Evolutionary conservation across 2,888 invertebrate species (phyloP).

Genomic region (Tenodera sinensis): DNA sequence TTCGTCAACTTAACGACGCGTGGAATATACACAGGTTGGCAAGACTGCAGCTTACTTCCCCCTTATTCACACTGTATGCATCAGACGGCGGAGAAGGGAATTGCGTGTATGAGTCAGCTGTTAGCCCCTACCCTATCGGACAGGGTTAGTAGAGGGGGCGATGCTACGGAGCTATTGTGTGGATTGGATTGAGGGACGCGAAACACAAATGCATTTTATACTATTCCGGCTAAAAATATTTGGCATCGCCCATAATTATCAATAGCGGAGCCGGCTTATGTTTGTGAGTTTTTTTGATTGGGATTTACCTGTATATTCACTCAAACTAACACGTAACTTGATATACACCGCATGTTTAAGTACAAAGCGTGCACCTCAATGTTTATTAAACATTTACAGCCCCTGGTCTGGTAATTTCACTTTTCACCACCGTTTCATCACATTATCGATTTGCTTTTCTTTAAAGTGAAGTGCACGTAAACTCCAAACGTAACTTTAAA

Average conservation of each 20-base stretch:
- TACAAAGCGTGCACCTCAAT: too few relatives aligned
- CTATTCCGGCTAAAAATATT: not conserved
- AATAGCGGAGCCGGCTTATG: too few relatives aligned
- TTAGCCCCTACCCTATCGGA: slow-evolving; percentile 24
- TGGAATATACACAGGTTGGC: not conserved
- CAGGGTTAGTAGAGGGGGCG: slow-evolving; percentile 17
- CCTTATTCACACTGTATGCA: slow-evolving; percentile 9
- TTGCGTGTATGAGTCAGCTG: slow-evolving; percentile 32
- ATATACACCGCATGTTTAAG: too few relatives aligned
- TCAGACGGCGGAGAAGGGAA: slow-evolving; percentile 5
- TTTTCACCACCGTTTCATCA: too few relatives aligned
- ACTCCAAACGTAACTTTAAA: too few relatives aligned
- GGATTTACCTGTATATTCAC: too few relatives aligned
- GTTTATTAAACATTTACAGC: too few relatives aligned
- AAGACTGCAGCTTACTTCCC: not conserved
- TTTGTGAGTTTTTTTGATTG: too few relatives aligned
- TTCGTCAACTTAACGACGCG: not conserved
- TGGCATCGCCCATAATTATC: not conserved
- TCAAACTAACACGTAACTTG: too few relatives aligned
- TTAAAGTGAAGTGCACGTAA: too few relatives aligned
- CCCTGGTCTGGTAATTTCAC: too few relatives aligned
- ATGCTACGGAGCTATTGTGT: slow-evolving; percentile 24
- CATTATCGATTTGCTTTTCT: too few relatives aligned
- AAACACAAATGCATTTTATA: not conserved
- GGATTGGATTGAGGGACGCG: slow-evolving; percentile 21